Percentiles rank a stretch among this genome's conserved stretches.
Evolutionary conservation across 2,113 vertebrate species (phyloP).

Genomic region (Plotosus lineatus): DNA sequence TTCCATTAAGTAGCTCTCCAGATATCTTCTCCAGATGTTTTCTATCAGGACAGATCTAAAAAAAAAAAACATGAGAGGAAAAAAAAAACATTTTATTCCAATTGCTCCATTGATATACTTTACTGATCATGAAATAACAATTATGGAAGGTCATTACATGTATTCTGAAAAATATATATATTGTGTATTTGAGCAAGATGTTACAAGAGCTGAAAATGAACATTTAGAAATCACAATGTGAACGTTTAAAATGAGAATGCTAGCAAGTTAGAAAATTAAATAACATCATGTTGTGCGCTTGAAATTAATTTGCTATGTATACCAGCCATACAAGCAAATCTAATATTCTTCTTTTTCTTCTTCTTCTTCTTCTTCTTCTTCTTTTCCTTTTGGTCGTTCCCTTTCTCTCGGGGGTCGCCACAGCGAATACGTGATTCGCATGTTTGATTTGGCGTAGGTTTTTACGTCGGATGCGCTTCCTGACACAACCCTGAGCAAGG

Average conservation of each 20-base stretch:
- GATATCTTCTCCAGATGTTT: slow-evolving; percentile 31
- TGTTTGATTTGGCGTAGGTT: too few species aligned
- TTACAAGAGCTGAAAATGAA: neutral
- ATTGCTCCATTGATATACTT: neutral
- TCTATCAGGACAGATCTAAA: slow-evolving; percentile 34
- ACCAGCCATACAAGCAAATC: neutral
- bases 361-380: too few species aligned
- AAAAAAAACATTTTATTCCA: slow-evolving; percentile 27
- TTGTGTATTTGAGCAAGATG: neutral
- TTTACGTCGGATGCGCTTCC: too few species aligned
- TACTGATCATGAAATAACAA: neutral
- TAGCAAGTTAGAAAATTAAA: neutral
- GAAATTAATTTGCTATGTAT: neutral
- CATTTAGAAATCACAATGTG: neutral
- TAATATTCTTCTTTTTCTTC: slow-evolving; percentile 6
- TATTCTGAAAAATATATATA: too few species aligned
- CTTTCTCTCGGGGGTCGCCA: too few species aligned
- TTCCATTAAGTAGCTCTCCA: slow-evolving; percentile 29
- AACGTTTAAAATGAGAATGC: neutral
- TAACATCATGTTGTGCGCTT: neutral
- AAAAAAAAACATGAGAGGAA: too few species aligned
- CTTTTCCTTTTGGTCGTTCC: too few species aligned
- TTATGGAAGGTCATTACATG: too few species aligned
- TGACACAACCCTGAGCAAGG: too few species aligned
- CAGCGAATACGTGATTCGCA: too few species aligned